Conservation (phyloP, 2,888 invertebrate species). For the Hedya salicella region DNA sequence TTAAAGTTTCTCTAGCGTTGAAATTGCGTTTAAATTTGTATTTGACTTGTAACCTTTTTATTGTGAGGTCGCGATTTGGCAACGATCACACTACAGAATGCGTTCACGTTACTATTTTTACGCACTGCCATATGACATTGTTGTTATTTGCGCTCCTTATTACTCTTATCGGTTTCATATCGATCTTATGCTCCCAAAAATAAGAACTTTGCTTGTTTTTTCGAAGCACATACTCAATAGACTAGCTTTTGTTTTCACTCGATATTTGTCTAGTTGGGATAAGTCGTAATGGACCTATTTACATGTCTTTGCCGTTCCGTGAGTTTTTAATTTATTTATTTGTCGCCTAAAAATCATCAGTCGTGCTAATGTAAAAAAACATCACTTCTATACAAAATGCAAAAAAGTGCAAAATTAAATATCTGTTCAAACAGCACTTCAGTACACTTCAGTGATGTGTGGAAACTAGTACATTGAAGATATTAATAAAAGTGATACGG, state of each 20-base stretch:
- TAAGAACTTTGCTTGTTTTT: constrained; percentile 18
- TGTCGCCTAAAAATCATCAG: not conserved
- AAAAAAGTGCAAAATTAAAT: too few species aligned
- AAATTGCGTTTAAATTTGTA: not conserved
- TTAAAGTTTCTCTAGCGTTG: not conserved
- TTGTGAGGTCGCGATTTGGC: constrained; percentile 58
- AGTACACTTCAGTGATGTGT: too few species aligned
- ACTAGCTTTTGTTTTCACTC: constrained; percentile 33
- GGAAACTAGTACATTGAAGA: too few species aligned
- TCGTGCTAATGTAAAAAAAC: not conserved
- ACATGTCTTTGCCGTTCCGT: constrained; percentile 33
- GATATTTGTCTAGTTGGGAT: constrained; percentile 31
- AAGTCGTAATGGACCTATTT: constrained; percentile 38
- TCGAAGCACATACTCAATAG: not conserved
- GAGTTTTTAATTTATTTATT: constrained; percentile 21
- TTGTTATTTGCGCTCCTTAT: constrained; percentile 18
- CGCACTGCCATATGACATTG: constrained; percentile 35
- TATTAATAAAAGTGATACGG: too few species aligned
- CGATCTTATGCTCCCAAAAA: constrained; percentile 19
- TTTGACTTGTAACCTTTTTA: constrained; percentile 9
- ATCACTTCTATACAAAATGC: too few species aligned
- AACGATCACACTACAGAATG: constrained; percentile 56
- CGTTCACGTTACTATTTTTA: constrained; percentile 51
- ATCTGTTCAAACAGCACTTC: too few species aligned
- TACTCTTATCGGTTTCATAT: constrained; percentile 5